phyloP scores from a whole-genome alignment of 1,140 invertebrate species.

The Nylanderia fulva region DNA sequence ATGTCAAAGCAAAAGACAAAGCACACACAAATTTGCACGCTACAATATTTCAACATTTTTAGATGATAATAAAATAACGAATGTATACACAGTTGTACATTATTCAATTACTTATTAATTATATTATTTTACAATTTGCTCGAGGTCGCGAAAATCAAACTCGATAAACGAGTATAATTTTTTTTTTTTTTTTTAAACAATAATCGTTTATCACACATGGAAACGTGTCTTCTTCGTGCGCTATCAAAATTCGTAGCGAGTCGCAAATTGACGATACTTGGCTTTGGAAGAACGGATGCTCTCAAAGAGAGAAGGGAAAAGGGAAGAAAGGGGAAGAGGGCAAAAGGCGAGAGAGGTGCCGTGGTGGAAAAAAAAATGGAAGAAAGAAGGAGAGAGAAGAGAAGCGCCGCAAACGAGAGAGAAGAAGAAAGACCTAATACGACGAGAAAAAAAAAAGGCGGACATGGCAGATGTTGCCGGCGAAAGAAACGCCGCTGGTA shows the following conservation, averaged over 20 bases:
- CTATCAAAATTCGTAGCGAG: slow-evolving; percentile 49
- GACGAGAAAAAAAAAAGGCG: slow-evolving; percentile 68
- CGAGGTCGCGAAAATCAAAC: neutral
- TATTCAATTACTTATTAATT: no score
- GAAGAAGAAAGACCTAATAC: slow-evolving; percentile 34
- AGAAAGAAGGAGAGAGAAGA: slow-evolving; percentile 45
- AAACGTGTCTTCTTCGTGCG: neutral
- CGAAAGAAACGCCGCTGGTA: slow-evolving; percentile 75
- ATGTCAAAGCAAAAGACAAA: slow-evolving; percentile 8
- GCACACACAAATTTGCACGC: neutral
- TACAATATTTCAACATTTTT: neutral
- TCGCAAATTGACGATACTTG: slow-evolving; percentile 65
- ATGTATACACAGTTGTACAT: neutral
- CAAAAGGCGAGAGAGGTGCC: slow-evolving; percentile 33
- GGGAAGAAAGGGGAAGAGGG: neutral
- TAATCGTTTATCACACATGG: neutral
- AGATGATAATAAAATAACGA: no score
- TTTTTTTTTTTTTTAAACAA: neutral
- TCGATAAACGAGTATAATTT: neutral
- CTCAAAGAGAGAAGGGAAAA: slow-evolving; percentile 17
- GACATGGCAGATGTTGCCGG: slow-evolving; percentile 73
- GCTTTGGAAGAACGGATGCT: slow-evolving; percentile 66
- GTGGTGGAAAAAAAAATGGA: slow-evolving; percentile 23
- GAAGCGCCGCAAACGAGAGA: slow-evolving; percentile 9
- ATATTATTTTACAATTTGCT: neutral